Evolutionary conservation across 2,888 invertebrate species (phyloP).

Genomic region (Mellilla xanthometata): DNA sequence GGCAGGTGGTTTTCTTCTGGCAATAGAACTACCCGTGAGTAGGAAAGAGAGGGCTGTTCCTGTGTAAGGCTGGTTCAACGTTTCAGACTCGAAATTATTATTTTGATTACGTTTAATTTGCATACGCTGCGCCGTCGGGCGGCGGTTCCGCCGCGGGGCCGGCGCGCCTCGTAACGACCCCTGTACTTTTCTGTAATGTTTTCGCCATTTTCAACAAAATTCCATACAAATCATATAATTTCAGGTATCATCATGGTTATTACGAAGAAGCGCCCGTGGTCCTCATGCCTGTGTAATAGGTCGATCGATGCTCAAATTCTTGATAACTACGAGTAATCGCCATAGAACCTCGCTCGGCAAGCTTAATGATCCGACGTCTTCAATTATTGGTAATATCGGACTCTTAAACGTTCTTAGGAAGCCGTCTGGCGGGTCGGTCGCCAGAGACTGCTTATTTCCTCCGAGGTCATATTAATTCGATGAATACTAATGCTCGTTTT

Average conservation of each 20-base stretch:
- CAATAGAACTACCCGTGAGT: conserved; percentile 37
- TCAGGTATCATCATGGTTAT: conserved; percentile 80
- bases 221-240: conserved; percentile 82
- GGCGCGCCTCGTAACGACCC: conserved; percentile 68
- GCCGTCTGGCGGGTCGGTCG: conserved; percentile 60
- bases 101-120: conserved; percentile 83
- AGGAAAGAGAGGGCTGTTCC: conserved; percentile 53
- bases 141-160: conserved; percentile 59
- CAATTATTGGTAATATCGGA: conserved; percentile 80
- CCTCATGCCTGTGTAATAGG: conserved; percentile 71
- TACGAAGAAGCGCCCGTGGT: conserved; percentile 76
- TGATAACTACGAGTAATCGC: conserved; percentile 80
- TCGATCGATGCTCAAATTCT: conserved; percentile 72
- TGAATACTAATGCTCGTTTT: conserved; percentile 28
- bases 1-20: conserved; percentile 55
- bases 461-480: conserved; percentile 50
- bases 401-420: conserved; percentile 77
- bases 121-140: conserved; percentile 66
- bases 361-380: conserved; percentile 70
- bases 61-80: conserved; percentile 37
- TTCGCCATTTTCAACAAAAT: conserved; percentile 83
- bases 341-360: conserved; percentile 72
- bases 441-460: conserved; percentile 46
- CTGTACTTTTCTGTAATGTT: conserved; percentile 82
- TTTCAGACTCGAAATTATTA: conserved; percentile 72